Evolutionary conservation across 2,113 vertebrate genomes (phyloP).

Genomic region (Ptilorrhoa leucosticta): DNA sequence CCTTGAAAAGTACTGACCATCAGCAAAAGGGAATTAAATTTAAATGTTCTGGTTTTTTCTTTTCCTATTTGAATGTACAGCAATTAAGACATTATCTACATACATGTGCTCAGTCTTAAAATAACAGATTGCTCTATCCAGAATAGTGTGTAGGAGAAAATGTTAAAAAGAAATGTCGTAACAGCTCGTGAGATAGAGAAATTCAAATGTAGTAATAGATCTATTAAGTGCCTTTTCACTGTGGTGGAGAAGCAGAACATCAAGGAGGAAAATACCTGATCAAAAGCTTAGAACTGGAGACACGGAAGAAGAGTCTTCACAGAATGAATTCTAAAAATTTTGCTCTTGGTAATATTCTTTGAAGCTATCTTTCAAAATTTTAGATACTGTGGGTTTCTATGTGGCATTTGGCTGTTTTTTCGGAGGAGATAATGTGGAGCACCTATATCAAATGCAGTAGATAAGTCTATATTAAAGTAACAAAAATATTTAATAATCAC

Average conservation of each 20-base stretch:
- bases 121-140: neutral
- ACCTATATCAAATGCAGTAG: neutral
- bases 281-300: neutral
- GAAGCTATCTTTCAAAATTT: neutral
- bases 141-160: neutral
- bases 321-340: neutral
- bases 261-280: neutral
- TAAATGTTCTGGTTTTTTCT: neutral
- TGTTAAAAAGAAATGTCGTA: neutral
- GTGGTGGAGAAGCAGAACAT: neutral
- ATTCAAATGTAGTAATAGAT: neutral
- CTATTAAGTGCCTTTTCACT: neutral
- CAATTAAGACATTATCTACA: neutral
- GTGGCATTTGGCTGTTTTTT: neutral
- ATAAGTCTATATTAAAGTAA: neutral
- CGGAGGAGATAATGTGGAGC: neutral
- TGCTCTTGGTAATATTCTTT: neutral
- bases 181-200: neutral
- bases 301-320: neutral
- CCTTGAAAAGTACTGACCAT: neutral
- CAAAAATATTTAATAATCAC: neutral
- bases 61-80: neutral
- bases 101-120: neutral
- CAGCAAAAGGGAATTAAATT: neutral
- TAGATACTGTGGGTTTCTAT: neutral